Conservation (phyloP, 1,140 invertebrate species). For the Halesus radiatus region DNA sequence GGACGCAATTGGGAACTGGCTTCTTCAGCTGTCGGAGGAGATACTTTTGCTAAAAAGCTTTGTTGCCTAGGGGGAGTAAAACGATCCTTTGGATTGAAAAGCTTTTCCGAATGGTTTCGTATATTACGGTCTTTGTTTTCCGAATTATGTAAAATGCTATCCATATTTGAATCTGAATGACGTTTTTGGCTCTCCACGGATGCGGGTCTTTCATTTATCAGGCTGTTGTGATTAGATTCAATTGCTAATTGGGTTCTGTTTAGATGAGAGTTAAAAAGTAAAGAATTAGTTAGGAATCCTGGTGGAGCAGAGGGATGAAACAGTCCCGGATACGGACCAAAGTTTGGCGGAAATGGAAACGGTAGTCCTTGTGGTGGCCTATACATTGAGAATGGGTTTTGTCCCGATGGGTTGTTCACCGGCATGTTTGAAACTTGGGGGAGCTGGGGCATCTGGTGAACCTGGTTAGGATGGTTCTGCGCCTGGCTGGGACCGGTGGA, state of each 20-base stretch:
- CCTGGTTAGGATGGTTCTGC: slow-evolving; percentile 63
- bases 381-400: slow-evolving; percentile 81
- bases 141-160: slow-evolving; percentile 20
- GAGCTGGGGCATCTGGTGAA: slow-evolving; percentile 67
- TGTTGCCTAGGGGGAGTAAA: slow-evolving; percentile 64
- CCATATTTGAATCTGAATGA: slow-evolving; percentile 30
- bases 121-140: slow-evolving; percentile 49
- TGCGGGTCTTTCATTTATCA: slow-evolving; percentile 32
- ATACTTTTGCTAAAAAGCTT: slow-evolving; percentile 69
- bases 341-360: slow-evolving; percentile 74
- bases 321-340: slow-evolving; percentile 74
- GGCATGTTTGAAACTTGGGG: slow-evolving; percentile 65
- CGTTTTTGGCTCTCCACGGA: slow-evolving; percentile 48
- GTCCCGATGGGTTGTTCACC: slow-evolving; percentile 69
- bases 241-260: slow-evolving; percentile 59
- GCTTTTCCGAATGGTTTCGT: slow-evolving; percentile 48
- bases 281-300: slow-evolving; percentile 70
- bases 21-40: slow-evolving; percentile 77
- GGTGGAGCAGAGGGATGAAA: slow-evolving; percentile 70
- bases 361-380: slow-evolving; percentile 63
- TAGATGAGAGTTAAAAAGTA: slow-evolving; percentile 69
- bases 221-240: slow-evolving; percentile 49
- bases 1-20: slow-evolving; percentile 74
- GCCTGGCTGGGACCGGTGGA: slow-evolving; percentile 70
- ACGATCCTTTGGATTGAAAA: slow-evolving; percentile 58